These are phyloP conservation scores for Scarus forsteni DNA, from an alignment of 2,797 vertebrate species.

Conservation along the genomic window DNA sequence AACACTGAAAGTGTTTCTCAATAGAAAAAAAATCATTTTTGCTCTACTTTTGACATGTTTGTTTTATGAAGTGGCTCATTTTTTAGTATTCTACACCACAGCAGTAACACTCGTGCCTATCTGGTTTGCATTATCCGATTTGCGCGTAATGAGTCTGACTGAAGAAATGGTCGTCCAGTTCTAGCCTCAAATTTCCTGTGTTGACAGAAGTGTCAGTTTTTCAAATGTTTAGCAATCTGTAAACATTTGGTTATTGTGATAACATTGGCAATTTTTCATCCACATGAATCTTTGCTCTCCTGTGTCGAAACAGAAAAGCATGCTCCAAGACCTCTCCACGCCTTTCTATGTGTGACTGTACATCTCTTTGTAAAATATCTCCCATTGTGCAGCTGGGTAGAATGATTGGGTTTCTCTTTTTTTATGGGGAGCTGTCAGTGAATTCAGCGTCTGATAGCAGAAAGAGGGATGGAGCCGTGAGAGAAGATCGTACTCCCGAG, in stretches of 20 bases:
- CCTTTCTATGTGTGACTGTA: conserved; percentile 11
- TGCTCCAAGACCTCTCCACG: neutral
- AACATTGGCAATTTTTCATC: neutral
- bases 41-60: no score
- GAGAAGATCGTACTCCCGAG: conserved; percentile 30
- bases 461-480: conserved; percentile 46
- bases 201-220: no score
- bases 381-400: conserved; percentile 56
- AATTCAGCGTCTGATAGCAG: conserved; percentile 48
- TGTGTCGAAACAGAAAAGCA: conserved; percentile 22
- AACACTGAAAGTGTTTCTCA: no score
- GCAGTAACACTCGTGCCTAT: no score
- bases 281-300: neutral
- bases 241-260: neutral
- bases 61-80: no score
- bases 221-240: no score
- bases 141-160: no score
- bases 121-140: no score
- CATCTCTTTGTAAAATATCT: conserved; percentile 59
- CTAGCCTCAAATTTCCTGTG: no score
- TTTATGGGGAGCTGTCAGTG: conserved; percentile 58
- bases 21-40: no score
- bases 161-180: no score
- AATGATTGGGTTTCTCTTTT: conserved; percentile 68
- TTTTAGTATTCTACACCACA: no score